Evolutionary conservation across 1,140 invertebrate genomes (phyloP), one percentile per base, ranked within the genome.

Genomic region (Pseudomyrmex cubaensis): DNA sequence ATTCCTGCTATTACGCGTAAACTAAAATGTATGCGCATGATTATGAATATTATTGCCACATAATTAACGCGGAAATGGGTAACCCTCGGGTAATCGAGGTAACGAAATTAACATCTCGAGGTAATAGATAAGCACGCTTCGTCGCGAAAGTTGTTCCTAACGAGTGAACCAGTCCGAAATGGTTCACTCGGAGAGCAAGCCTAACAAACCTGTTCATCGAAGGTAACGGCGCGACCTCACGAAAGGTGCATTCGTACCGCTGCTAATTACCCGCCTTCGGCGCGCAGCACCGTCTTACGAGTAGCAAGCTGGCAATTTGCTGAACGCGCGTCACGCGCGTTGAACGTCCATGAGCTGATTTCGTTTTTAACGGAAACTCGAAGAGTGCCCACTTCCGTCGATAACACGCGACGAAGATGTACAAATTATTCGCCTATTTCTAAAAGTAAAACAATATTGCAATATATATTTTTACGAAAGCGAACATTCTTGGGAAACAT

Each of bases 331-430:
- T 93, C 92, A 93, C 88, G 88, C 89, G 67, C 66, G 54, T 78
- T 82, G 87, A 63, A 52, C 63, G 92, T 92, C 92, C 92, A 86
- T 93, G 92, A 92, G 88, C 92, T 91, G 89, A 89, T 89, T 93
- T 89, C 83, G 85, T 90, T 78, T 88, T 83, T 89, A 90, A 90
- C 89, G 91, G 90, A 92, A 91, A 84, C 74, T 67, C 48, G 85
- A 84, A 88, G 87, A 92, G 86, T 89, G 88, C 59, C 50, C 83
- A 70, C 77, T 88, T 87, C 88, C 88, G 75, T 61, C 12, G 56
- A 20, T 13, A 7, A 64, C 9, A 1, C 83, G 63, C 56, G 20
- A 57, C 61, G 10, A 44, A 54, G 35, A 59, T 59, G 17, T 1
- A 25, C 82, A 76, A 57, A 66, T 84, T 80, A 44, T 48, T 4